A percentile compares a stretch with the other conserved stretches of the same genome.
phyloP scores from a whole-genome alignment of 2,888 invertebrate species.

The Apamea crenata region DNA sequence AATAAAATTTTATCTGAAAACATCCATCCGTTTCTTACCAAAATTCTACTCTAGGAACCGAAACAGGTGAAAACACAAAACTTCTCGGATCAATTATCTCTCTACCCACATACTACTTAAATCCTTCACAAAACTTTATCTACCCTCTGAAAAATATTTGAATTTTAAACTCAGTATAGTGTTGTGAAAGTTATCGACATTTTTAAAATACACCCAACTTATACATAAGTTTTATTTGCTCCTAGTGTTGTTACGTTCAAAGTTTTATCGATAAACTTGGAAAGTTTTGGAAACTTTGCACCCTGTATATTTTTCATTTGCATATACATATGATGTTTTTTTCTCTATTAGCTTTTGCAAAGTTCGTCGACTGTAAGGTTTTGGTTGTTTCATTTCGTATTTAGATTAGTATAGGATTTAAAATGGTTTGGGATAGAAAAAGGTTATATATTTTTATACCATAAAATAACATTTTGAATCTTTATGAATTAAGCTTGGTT shows the following conservation, averaged over 20 bases:
- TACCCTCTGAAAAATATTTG: slow-evolving; percentile 53
- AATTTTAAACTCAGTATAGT: slow-evolving; percentile 59
- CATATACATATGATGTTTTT: slow-evolving; percentile 55
- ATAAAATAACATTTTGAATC: too few species aligned
- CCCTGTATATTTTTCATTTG: slow-evolving; percentile 58
- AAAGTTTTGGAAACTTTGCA: slow-evolving; percentile 47
- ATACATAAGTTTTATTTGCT: slow-evolving; percentile 63
- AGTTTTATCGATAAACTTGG: slow-evolving; percentile 66
- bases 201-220: slow-evolving; percentile 62
- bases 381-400: background rate
- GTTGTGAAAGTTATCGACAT: slow-evolving; percentile 63
- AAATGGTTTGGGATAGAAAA: background rate
- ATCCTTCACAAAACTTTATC: slow-evolving; percentile 51
- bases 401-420: background rate
- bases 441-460: too few species aligned
- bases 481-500: too few species aligned
- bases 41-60: background rate
- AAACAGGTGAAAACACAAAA: slow-evolving; percentile 30
- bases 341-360: slow-evolving; percentile 29
- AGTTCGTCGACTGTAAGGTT: slow-evolving; percentile 5
- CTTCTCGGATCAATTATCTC: slow-evolving; percentile 20
- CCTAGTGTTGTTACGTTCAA: slow-evolving; percentile 62
- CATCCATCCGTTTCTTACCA: too few species aligned
- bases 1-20: too few species aligned
- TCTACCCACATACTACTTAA: slow-evolving; percentile 34